phyloP scores from a whole-genome alignment of 1,140 invertebrate genomes.

The Oncopeltus fasciatus region DNA sequence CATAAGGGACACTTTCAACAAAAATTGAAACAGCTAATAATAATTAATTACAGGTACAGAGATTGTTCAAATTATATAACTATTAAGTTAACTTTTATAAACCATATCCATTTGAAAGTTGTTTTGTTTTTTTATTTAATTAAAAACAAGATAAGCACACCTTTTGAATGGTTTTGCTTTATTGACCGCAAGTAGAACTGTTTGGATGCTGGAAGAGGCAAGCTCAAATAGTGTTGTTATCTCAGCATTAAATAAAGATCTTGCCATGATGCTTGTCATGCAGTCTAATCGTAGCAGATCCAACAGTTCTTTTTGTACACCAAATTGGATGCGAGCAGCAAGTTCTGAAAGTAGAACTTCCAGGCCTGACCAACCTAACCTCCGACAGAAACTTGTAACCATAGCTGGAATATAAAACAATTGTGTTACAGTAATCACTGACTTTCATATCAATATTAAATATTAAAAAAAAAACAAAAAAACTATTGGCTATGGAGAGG shows the following conservation, averaged over 20 bases:
- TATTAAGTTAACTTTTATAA: too few species aligned
- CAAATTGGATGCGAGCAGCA: conserved; percentile 85
- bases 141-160: too few species aligned
- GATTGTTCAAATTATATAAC: too few species aligned
- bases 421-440: too few species aligned
- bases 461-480: too few species aligned
- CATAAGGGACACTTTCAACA: too few species aligned
- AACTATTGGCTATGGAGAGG: too few species aligned
- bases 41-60: too few species aligned
- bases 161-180: conserved; percentile 71
- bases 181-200: conserved; percentile 61
- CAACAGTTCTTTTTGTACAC: conserved; percentile 79
- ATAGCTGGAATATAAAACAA: conserved; percentile 43
- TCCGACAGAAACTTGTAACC: conserved; percentile 81
- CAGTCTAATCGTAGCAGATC: conserved; percentile 76
- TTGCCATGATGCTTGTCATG: conserved; percentile 70
- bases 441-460: too few species aligned
- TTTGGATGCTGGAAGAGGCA: conserved; percentile 49
- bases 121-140: too few species aligned
- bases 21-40: too few species aligned
- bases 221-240: conserved; percentile 62
- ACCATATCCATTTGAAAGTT: too few species aligned
- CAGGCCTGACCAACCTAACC: conserved; percentile 84
- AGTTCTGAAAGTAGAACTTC: conserved; percentile 83
- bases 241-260: conserved; percentile 72